Conservation (phyloP, 1,140 invertebrate genomes). For the Drosophila baimaii region DNA sequence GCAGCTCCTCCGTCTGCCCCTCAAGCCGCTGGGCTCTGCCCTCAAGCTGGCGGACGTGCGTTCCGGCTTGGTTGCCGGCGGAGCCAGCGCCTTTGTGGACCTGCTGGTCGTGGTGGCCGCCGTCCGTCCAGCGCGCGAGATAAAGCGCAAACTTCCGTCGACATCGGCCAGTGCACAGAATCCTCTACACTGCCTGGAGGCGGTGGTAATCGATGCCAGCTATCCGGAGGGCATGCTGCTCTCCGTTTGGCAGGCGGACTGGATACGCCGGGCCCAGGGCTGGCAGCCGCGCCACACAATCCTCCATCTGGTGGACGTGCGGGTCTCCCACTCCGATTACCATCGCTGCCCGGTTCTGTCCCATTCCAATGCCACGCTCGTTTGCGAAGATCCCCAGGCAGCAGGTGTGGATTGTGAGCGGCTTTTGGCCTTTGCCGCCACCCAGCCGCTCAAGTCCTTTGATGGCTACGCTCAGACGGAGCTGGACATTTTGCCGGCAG, state of each 20-base stretch:
- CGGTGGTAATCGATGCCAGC: constrained; percentile 85
- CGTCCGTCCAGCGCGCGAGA: constrained; percentile 72
- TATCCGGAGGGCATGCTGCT: constrained; percentile 78
- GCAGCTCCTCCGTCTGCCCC: constrained; percentile 81
- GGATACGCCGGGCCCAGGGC: constrained; percentile 67
- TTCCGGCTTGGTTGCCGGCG: constrained; percentile 30
- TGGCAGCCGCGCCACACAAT: constrained; percentile 85
- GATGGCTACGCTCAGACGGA: constrained; percentile 47
- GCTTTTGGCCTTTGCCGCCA: constrained; percentile 54
- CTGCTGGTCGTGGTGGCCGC: constrained; percentile 82
- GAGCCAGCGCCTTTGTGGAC: constrained; percentile 65
- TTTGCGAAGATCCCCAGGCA: constrained; percentile 84
- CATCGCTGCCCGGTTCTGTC: constrained; percentile 69
- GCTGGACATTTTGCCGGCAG: constrained; percentile 44
- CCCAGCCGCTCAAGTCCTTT: constrained; percentile 15
- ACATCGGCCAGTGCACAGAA: constrained; percentile 46
- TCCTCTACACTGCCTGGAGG: constrained; percentile 79
- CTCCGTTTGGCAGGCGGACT: constrained; percentile 85
- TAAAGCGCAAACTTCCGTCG: constrained; percentile 64
- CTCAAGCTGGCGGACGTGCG: constrained; percentile 84
- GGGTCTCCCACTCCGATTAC: constrained; percentile 82
- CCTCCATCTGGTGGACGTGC: constrained; percentile 85
- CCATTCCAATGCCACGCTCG: constrained; percentile 76
- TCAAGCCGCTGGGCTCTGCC: constrained; percentile 84
- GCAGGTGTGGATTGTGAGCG: constrained; percentile 30